A percentile compares a stretch with the other conserved stretches of the same genome.
phyloP scores from a whole-genome alignment of 1,140 invertebrate genomes.

The Drosophila sp. region DNA sequence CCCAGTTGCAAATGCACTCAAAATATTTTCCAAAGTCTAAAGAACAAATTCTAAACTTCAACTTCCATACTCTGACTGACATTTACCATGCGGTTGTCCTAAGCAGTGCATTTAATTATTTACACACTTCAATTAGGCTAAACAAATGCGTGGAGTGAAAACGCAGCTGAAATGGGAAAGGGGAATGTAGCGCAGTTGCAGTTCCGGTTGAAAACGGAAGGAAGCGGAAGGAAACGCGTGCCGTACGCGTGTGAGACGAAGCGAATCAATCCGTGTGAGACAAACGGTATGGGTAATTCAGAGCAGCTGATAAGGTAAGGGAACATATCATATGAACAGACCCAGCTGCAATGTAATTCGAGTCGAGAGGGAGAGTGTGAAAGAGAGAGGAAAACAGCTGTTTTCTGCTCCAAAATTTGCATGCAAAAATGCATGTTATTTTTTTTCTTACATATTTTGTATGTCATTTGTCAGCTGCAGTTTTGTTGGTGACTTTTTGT shows the following conservation, averaged over 20 bases:
- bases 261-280: conserved; percentile 39
- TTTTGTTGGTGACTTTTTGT: conserved; percentile 4
- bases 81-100: conserved; percentile 23
- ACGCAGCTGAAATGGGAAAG: conserved; percentile 23
- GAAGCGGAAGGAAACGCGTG: conserved; percentile 53
- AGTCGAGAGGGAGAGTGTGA: conserved; percentile 5
- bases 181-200: conserved; percentile 30
- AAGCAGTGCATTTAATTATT: conserved; percentile 45
- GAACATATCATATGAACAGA: neutral
- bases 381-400: conserved; percentile 33
- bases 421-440: conserved; percentile 42
- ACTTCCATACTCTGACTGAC: conserved; percentile 1
- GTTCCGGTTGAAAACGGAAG: conserved; percentile 50
- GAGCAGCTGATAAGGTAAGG: conserved; percentile 43
- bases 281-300: conserved; percentile 4
- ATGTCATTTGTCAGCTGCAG: conserved; percentile 44
- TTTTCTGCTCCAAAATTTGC: conserved; percentile 29
- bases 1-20: conserved; percentile 29
- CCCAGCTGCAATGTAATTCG: conserved; percentile 46
- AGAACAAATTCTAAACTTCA: conserved; percentile 9
- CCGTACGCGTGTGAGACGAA: conserved; percentile 50
- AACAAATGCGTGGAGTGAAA: conserved; percentile 38
- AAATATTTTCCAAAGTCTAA: conserved; percentile 8
- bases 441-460: conserved; percentile 4
- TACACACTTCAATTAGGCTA: conserved; percentile 48